Evolutionary conservation across 1,140 invertebrate genomes (phyloP), one percentile per base, ranked within the genome.

Genomic region (Ptiloglossa arizonensis): DNA sequence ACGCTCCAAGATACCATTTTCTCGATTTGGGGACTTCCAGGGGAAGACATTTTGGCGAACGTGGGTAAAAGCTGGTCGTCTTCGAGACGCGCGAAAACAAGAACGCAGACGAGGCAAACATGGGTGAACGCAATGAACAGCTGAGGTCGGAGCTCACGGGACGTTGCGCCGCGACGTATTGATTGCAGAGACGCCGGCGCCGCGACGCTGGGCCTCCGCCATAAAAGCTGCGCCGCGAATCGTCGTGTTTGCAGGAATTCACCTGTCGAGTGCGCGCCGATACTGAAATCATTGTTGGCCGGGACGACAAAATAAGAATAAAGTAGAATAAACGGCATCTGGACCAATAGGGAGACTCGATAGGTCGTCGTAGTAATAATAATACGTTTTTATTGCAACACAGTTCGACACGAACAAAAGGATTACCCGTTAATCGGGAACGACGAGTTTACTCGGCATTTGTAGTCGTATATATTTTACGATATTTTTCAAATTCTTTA

Each of bases 141-240:
- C 87, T 89, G 86, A 89, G 86, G 56, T 81, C 70, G 79, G 83
- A 86, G 84, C 87, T 87, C 66, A 70, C 82, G 85, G 81, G 73
- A 86, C 83, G 66, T 82, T 76, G 87, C 81, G 73, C 79, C 79
- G 78, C 73, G 79, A 56, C 56, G 88, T 91, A 91, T 91, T 91
- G 90, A 91, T 91, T 91, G 84, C 87, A 70, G 88, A 88, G 88
- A 88, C 89, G 89, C 88, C 88, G 88, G 89, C 90, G 89, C 86
- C 87, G 85, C 83, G 81, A 67, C 82, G 82, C 50, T 44, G 27
- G 60, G 50, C 29, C 73, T 56, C 38, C 48, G 83, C 68, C 76
- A 79, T 83, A 80, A 83, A 83, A 85, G 68, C 82, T 70, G 82
- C 81, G 81, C 62, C 71, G 57, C 67, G 50, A 68, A 77, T 24